Base-by-base conservation (phyloP, 1,140 invertebrate species). In the Oppia nitens region DNA sequence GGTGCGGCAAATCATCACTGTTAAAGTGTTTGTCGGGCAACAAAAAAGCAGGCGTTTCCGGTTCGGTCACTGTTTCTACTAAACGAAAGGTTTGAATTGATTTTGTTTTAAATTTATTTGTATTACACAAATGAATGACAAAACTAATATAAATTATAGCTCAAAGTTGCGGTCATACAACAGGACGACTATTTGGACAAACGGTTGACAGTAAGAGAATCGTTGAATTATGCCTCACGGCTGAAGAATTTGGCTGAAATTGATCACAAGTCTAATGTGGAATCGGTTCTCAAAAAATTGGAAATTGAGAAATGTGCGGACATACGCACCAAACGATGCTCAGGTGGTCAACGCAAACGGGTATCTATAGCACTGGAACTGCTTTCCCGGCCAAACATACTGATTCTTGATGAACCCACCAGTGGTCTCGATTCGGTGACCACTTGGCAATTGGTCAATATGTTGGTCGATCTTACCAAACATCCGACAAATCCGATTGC, bases 321-420 rank as follows among this genome's bases (percentile, higher is more conserved):
- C 32, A 40, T 40, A 9, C 32, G 32, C 6, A 6, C 32, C 17
- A 40, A 40, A 40, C 82, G 81, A 66, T 75, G 95, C n/a, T 93
- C 88, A 20, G 91, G 91, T 6, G 92, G 92, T 0, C 90, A 96
- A 73, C 77, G 85, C 55, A 96, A 95, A 70, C 78, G 92, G 53
- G 72, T 96, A 47, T 90, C 90, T 1, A 92, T 96, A 64, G 90
- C 91, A n/a, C 73, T 94, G 55, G 92, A 96, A 73, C 73, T 97
- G 49, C 80, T 96, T 56, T 95, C 91, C 71, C 96, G 95, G 74
- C 92, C 92, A 14, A 88, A 90, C 45, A 82, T 96, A 23, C 90
- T 97, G 84, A 94, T 94, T 72, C 93, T 95, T 68, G 92, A 97
- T 68, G 92, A 97, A 17, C 32, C 32, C 6, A 40, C 32, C 32